Evolutionary conservation across 1,140 invertebrate genomes (phyloP).

Genomic region (Arion vulgaris): DNA sequence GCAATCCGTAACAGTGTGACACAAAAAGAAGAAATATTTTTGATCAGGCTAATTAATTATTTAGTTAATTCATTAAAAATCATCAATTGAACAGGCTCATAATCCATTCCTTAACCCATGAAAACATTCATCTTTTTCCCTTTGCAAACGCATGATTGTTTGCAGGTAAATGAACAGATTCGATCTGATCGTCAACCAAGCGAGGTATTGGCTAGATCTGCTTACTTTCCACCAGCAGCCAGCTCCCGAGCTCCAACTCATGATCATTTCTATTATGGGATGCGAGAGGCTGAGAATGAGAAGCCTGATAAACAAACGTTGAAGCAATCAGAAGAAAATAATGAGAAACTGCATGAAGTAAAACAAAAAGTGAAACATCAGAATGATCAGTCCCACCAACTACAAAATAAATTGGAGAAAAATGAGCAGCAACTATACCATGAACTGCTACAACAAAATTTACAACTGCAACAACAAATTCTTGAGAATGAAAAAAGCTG

Average conservation of each 20-base stretch:
- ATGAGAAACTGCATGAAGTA: not conserved
- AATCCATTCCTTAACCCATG: too few relatives aligned
- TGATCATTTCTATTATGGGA: slow-evolving; percentile 13
- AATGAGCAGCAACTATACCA: not conserved
- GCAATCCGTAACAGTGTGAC: too few relatives aligned
- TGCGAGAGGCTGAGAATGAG: not conserved
- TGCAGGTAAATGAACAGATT: slow-evolving; percentile 34
- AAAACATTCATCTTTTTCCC: too few relatives aligned
- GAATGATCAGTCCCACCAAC: not conserved
- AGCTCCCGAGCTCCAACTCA: not conserved
- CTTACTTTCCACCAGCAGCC: not conserved
- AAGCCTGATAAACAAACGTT: not conserved
- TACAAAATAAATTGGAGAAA: not conserved
- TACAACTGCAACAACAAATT: not conserved
- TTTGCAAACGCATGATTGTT: too few relatives aligned
- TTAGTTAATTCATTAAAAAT: too few relatives aligned
- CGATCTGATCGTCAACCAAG: slow-evolving; percentile 8
- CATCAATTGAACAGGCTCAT: too few relatives aligned
- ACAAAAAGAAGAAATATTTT: too few relatives aligned
- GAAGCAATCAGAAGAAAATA: too few relatives aligned
- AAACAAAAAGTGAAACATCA: not conserved
- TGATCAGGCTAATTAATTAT: too few relatives aligned
- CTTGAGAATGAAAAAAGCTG: not conserved
- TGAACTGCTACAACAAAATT: not conserved
- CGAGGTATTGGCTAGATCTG: slow-evolving; percentile 15